A percentile compares a stretch with the other conserved stretches of the same genome.
Conservation (phyloP, 2,113 vertebrate genomes). For the Tinamus guttatus region DNA sequence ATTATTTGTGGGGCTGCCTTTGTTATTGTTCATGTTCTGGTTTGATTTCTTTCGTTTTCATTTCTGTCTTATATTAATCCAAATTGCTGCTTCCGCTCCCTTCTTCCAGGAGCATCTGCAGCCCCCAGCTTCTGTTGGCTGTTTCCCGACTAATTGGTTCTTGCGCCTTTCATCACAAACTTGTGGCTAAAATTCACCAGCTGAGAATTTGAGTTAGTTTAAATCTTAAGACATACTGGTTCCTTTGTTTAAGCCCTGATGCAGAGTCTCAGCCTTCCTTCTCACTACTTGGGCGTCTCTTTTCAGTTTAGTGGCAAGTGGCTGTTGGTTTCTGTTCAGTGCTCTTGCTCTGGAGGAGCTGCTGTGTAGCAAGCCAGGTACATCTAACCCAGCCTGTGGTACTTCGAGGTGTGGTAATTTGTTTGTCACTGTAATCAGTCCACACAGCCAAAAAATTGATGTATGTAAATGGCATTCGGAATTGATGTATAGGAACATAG, state of each 20-base stretch:
- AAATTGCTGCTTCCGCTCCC: not conserved
- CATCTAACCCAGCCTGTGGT: not conserved
- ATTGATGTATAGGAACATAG: not conserved
- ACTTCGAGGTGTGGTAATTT: not conserved
- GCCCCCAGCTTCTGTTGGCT: not conserved
- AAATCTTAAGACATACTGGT: not conserved
- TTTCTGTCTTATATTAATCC: not conserved
- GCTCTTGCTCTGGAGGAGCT: not conserved
- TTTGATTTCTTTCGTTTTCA: not conserved
- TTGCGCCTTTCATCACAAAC: not conserved
- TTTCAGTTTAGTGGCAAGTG: not conserved
- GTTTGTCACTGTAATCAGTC: not conserved
- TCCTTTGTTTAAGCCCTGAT: not conserved
- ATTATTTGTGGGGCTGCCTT: not conserved
- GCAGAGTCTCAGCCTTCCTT: not conserved
- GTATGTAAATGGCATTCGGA: not conserved
- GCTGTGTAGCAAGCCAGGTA: not conserved
- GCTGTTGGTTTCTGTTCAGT: not conserved
- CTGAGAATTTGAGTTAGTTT: not conserved
- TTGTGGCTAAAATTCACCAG: not conserved
- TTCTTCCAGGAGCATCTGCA: not conserved
- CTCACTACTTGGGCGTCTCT: not conserved
- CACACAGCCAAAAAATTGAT: not conserved
- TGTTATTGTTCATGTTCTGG: not conserved
- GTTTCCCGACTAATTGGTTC: not conserved